Evolutionary conservation across 2,888 invertebrate species (phyloP), one percentile per base, ranked within the genome.

Genomic region (Eumerus sabulonum): DNA sequence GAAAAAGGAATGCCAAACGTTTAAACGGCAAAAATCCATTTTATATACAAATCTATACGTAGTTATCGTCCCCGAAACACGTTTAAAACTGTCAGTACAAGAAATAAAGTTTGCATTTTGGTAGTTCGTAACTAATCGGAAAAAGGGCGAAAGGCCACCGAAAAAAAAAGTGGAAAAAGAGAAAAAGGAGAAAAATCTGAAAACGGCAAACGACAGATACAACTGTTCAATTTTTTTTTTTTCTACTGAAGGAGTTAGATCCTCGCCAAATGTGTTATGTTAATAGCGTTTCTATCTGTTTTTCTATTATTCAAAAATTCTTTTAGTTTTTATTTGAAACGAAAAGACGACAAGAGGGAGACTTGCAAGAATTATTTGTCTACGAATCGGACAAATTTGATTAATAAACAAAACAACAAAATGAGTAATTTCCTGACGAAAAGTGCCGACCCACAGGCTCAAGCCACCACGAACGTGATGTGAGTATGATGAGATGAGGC

Each of bases 211-310:
- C 16, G 14, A 27, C 3, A 27, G 2, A 4, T 7, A 7, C 27
- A 27, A 27, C 3, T 19, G 36, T 63, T 59, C 14, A 27, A 53
- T 59, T 76, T 71, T 1, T 54, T n/a, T n/a, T n/a, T n/a, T n/a
- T n/a, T n/a, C n/a, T n/a, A n/a, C n/a, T 66, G 50, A 64, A 59
- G 73, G 68, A 60, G 60, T 45, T 70, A 40, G 59, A 54, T 54
- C 44, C 62, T 63, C 59, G 63, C 59, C 74, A 81, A 81, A 81
- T 81, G 81, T 81, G 81, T 81, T 81, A 81, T 81, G 81, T 81
- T 81, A 81, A 76, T 81, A 71, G 76, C 76, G 74, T 76, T 81
- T 81, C 51, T 81, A 48, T 76, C 70, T 66, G 81, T 71, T 56
- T 47, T 81, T 66, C 44, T 81, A 66, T 71, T 81, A 57, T 71